Percentiles rank a stretch among this genome's conserved stretches.
Evolutionary conservation across 2,888 invertebrate genomes (phyloP).

Genomic region (Eupithecia tripunctaria): DNA sequence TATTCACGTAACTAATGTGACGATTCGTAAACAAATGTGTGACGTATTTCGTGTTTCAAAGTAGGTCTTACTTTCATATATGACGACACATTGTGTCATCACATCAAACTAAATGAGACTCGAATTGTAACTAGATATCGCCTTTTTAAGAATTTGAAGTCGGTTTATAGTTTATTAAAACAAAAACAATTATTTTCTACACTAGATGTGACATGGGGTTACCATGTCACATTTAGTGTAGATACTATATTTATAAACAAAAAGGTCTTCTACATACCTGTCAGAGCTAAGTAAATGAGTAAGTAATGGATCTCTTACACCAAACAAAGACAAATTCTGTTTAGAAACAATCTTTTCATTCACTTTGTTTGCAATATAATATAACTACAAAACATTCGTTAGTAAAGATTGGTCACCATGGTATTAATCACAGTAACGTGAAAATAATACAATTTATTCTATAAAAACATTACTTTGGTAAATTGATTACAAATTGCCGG

Average conservation of each 20-base stretch:
- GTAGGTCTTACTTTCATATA: no score
- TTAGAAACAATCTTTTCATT: slow-evolving; percentile 22
- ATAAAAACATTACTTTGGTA: slow-evolving; percentile 67
- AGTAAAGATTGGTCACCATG: slow-evolving; percentile 30
- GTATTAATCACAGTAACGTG: slow-evolving; percentile 57
- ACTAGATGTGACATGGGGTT: no score
- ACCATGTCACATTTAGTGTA: neutral
- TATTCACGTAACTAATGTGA: no score
- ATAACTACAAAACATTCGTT: slow-evolving; percentile 21
- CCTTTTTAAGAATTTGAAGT: no score
- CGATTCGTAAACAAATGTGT: no score
- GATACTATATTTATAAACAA: neutral
- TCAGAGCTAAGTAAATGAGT: neutral
- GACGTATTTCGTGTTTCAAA: no score
- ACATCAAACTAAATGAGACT: no score
- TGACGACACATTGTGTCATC: no score
- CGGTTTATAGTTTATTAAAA: no score
- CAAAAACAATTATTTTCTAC: no score
- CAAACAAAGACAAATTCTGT: slow-evolving; percentile 25
- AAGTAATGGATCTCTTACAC: neutral
- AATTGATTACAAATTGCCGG: slow-evolving; percentile 73
- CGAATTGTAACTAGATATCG: no score
- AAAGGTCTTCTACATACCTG: neutral
- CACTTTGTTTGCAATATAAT: slow-evolving; percentile 26
- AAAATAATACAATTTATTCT: slow-evolving; percentile 69